Evolutionary conservation across 2,113 vertebrate genomes (phyloP).

Genomic region (Copsychus sechellarum): DNA sequence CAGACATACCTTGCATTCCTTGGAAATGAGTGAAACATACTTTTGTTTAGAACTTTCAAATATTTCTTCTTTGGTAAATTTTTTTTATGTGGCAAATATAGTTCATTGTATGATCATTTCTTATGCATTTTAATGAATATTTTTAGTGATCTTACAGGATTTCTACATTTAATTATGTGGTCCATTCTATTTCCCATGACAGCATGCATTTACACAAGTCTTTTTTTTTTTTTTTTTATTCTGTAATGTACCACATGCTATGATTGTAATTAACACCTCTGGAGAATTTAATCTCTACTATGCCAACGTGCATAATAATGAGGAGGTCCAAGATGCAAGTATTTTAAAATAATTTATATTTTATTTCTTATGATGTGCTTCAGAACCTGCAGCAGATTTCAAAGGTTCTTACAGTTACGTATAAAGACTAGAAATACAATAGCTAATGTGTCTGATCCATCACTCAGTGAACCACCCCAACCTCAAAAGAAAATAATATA

Average conservation of each 20-base stretch:
- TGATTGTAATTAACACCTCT: not conserved
- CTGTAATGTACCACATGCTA: not conserved
- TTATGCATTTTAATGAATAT: not conserved
- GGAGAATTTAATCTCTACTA: not conserved
- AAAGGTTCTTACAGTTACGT: not conserved
- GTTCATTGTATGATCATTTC: not conserved
- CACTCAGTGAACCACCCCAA: not conserved
- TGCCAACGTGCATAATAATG: not conserved
- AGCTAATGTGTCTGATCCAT: not conserved
- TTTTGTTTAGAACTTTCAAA: not conserved
- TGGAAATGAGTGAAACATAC: not conserved
- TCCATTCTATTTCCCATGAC: not conserved
- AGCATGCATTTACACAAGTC: not conserved
- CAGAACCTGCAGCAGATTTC: not conserved
- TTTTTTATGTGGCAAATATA: not conserved
- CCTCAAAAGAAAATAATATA: not conserved
- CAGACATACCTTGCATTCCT: accelerated
- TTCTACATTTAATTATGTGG: slow-evolving; percentile 25
- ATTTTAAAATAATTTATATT: not conserved
- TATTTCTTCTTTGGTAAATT: not conserved
- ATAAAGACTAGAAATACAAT: not conserved
- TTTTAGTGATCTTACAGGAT: slow-evolving; percentile 11
- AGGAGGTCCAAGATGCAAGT: not conserved
- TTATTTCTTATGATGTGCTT: not conserved
- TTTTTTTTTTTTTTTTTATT: not conserved